Conservation (phyloP, 1,140 invertebrate species). For the Danaus plexippus region DNA sequence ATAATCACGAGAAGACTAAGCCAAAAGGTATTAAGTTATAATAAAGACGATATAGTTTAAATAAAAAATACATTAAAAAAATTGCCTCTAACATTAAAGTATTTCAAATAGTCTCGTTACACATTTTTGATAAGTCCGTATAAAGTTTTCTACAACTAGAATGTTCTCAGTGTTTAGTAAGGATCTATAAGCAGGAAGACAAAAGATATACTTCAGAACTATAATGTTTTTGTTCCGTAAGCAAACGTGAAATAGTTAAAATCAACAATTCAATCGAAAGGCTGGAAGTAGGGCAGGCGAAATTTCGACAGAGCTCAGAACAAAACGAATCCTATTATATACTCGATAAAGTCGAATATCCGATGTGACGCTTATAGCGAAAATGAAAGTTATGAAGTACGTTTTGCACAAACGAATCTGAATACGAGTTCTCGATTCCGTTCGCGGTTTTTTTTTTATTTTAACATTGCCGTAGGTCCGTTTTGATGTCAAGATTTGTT, state of each 20-base stretch:
- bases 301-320: slow-evolving; percentile 33
- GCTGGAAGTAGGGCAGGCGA: slow-evolving; percentile 57
- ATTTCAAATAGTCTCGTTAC: not conserved
- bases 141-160: not conserved
- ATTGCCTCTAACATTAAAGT: too few species aligned
- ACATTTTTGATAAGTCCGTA: not conserved
- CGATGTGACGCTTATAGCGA: slow-evolving; percentile 26
- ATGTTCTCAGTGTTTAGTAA: not conserved
- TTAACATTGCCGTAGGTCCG: slow-evolving; percentile 23
- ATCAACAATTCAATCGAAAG: slow-evolving; percentile 58
- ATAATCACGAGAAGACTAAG: too few species aligned
- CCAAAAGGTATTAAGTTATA: too few species aligned
- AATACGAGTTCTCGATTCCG: slow-evolving; percentile 54
- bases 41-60: too few species aligned
- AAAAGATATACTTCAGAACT: slow-evolving; percentile 19
- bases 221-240: slow-evolving; percentile 41
- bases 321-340: slow-evolving; percentile 23
- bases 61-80: too few species aligned
- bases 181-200: not conserved
- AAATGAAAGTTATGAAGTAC: slow-evolving; percentile 63
- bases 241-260: slow-evolving; percentile 56
- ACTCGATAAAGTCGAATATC: slow-evolving; percentile 21
- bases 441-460: slow-evolving; percentile 23
- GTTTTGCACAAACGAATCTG: slow-evolving; percentile 63
- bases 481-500: slow-evolving; percentile 7